Conservation (phyloP, 2,888 invertebrate genomes). For the Steinernema hermaphroditum region DNA sequence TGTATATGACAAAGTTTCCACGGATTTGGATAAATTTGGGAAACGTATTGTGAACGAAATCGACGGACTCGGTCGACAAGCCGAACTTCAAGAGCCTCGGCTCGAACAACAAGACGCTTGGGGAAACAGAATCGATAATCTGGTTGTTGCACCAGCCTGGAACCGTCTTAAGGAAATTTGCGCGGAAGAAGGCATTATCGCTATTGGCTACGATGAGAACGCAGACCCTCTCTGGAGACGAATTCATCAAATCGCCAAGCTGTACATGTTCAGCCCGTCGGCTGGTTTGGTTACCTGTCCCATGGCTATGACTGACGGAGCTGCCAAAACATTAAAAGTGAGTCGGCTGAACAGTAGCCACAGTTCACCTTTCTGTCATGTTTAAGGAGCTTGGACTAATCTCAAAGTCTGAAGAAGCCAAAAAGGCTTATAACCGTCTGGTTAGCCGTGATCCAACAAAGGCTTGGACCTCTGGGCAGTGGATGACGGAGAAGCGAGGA, state of each 20-base stretch:
- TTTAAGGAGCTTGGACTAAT: background rate
- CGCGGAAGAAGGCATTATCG: constrained; percentile 71
- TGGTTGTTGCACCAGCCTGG: constrained; percentile 72
- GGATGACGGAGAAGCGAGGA: constrained; percentile 73
- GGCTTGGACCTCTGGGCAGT: constrained; percentile 73
- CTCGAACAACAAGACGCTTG: constrained; percentile 70
- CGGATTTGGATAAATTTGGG: constrained; percentile 70
- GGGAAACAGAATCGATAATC: constrained; percentile 70
- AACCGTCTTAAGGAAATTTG: constrained; percentile 70
- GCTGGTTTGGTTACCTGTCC: constrained; percentile 72
- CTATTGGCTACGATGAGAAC: constrained; percentile 53
- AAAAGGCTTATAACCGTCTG: constrained; percentile 65
- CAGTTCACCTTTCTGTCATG: background rate
- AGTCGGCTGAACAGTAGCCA: no score
- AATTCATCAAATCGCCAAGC: constrained; percentile 68
- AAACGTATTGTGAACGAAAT: constrained; percentile 69
- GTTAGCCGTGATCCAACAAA: constrained; percentile 68
- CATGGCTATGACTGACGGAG: constrained; percentile 73
- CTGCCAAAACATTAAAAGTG: constrained; percentile 70
- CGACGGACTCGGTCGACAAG: constrained; percentile 68
- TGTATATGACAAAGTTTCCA: constrained; percentile 41
- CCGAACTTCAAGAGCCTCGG: constrained; percentile 70
- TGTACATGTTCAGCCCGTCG: constrained; percentile 70
- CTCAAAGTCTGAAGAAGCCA: constrained; percentile 38
- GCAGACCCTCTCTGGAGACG: constrained; percentile 44